Evolutionary conservation across 1,140 invertebrate species (phyloP), one percentile per base, ranked within the genome.

Genomic region (Cotesia chilonis): DNA sequence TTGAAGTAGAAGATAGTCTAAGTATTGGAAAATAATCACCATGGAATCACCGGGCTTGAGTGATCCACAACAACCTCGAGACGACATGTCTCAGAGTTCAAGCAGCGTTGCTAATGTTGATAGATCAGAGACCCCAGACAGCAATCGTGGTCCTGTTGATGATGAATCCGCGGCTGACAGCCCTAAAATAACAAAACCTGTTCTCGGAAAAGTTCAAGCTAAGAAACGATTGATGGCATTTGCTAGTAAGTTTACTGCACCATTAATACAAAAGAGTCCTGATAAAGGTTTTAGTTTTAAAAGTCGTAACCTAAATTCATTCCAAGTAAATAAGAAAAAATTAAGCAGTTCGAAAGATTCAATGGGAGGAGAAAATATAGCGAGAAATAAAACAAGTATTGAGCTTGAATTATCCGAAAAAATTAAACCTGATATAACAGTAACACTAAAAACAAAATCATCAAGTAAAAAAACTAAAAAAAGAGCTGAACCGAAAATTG

Each of bases 171-270:
- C 57, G 10, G 51, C 65, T 17, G 47, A 51, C 5, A 72, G 71
- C 38, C 71, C 71, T 17, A 86, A 83, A 73, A 64, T 82, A 54
- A 74, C 80, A 6, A 87, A 87, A 70, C 86, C 86, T 9, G 86
- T 87, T 0, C 75, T 87, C 61, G 86, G 86, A 6, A 87, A 85
- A 79, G 68, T 83, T 12, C 85, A 87, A 76, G 86, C 86, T 0
- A 87, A 87, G 72, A 87, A 87, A 66, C 77, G 86, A 54, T 77
- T 87, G 35, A 86, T 87, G 85, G 86, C 86, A 66, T 87, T 87
- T 77, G 85, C 84, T 1, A 86, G 85, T 73, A 87, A 85, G 61
- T 86, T 84, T 55, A 81, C 78, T 70, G 70, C 76, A 4, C 61
- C 80, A 9, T 70, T 79, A 17, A 84, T 78, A 59, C 28, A 60